Percentiles rank a stretch among this genome's conserved stretches.
These are phyloP conservation scores for Carassius carassius DNA, from an alignment of 2,113 vertebrate genomes.

Conservation along the genomic window DNA sequence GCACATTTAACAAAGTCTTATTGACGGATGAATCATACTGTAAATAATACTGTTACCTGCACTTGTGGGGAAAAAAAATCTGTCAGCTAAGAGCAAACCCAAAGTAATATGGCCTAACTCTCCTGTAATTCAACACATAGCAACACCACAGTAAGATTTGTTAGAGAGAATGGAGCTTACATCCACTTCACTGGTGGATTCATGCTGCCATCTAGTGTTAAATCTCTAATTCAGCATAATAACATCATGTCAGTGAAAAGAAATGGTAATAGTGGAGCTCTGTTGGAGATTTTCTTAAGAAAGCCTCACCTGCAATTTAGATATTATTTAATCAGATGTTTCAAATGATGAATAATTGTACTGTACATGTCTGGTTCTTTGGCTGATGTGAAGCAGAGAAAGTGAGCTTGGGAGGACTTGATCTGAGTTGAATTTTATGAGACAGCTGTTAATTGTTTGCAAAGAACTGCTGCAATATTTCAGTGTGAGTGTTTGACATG, in stretches of 20 bases:
- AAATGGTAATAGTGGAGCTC: background rate
- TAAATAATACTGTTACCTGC: too few relatives aligned
- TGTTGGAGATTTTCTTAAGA: background rate
- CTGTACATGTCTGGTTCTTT: background rate
- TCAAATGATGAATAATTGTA: background rate
- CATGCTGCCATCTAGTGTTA: constrained; percentile 30
- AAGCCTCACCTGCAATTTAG: background rate
- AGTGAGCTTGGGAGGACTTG: background rate
- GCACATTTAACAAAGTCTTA: too few relatives aligned
- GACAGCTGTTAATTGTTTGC: background rate
- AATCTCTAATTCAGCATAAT: background rate
- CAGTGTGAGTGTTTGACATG: background rate
- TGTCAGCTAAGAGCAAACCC: background rate
- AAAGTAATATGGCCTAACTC: too few relatives aligned
- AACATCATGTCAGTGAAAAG: background rate
- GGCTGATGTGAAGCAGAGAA: background rate
- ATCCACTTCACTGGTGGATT: background rate
- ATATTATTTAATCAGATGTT: background rate
- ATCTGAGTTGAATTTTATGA: too few relatives aligned
- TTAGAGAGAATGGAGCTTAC: too few relatives aligned
- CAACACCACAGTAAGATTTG: too few relatives aligned
- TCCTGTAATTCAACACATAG: too few relatives aligned
- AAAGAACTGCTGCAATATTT: background rate
- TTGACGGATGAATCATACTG: too few relatives aligned
- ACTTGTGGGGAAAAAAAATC: background rate